Conservation (phyloP, 2,888 invertebrate genomes). For the Fissipunctia ypsillon region DNA sequence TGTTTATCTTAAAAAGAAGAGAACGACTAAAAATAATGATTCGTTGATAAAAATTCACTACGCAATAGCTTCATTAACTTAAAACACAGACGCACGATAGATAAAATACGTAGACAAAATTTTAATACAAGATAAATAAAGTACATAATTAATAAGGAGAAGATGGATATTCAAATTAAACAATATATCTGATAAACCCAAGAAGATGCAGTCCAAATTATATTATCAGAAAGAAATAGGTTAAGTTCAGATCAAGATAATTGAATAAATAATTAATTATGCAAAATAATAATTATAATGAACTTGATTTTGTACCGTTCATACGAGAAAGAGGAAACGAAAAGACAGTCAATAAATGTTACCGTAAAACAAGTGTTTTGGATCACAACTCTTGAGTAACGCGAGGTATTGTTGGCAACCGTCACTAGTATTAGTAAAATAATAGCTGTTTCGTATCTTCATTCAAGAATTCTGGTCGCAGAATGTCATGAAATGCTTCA, state of each 20-base stretch:
- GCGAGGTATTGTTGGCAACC: slow-evolving; percentile 21
- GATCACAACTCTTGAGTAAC: slow-evolving; percentile 1
- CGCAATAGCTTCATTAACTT: slow-evolving; percentile 8
- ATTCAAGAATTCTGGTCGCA: slow-evolving; percentile 35
- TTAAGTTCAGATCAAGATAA: background rate
- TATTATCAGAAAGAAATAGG: background rate
- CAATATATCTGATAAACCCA: slow-evolving; percentile 12
- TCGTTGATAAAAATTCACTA: slow-evolving; percentile 18
- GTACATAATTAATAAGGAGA: background rate
- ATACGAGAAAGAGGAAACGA: background rate
- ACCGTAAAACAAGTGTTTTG: background rate
- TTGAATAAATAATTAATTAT: slow-evolving; percentile 8
- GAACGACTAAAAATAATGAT: slow-evolving; percentile 22
- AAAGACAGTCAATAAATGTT: background rate
- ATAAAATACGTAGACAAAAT: slow-evolving; percentile 30
- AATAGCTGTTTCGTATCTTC: slow-evolving; percentile 6
- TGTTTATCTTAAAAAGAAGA: slow-evolving; percentile 9
- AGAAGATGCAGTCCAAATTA: slow-evolving; percentile 1
- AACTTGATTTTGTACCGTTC: background rate
- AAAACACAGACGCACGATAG: slow-evolving; percentile 21
- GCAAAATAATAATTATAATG: background rate
- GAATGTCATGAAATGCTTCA: background rate
- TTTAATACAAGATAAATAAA: slow-evolving; percentile 28
- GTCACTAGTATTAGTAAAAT: slow-evolving; percentile 10
- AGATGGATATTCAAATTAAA: background rate